These are phyloP conservation scores for Amphipoea lucens DNA, from an alignment of 2,888 invertebrate genomes.

Conservation along the genomic window DNA sequence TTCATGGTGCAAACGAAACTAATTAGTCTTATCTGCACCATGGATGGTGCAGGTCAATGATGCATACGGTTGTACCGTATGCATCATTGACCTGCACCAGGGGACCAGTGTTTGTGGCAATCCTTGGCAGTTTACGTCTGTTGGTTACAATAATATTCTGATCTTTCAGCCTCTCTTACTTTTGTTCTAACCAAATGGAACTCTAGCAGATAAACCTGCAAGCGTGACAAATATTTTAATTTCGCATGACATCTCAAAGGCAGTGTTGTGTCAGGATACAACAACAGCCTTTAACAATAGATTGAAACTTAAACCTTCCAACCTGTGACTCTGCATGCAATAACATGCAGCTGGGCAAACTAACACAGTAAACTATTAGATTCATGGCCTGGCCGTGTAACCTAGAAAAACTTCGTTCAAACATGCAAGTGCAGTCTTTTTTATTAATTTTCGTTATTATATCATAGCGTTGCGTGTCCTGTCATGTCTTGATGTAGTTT, in stretches of 20 bases:
- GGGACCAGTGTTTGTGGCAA: too few species aligned
- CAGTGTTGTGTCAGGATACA: slow-evolving; percentile 1
- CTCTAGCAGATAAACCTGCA: too few species aligned
- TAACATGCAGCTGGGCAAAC: slow-evolving; percentile 18
- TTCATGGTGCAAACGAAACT: too few species aligned
- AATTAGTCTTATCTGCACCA: too few species aligned
- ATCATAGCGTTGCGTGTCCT: slow-evolving; percentile 45
- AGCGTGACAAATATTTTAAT: not conserved
- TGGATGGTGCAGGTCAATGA: too few species aligned
- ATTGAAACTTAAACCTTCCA: not conserved
- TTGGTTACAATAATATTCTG: too few species aligned
- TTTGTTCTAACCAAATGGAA: not conserved
- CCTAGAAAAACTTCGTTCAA: slow-evolving; percentile 26
- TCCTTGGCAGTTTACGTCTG: too few species aligned
- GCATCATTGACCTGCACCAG: too few species aligned
- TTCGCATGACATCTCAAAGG: slow-evolving; percentile 4
- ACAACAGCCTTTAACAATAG: not conserved
- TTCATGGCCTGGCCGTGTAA: slow-evolving; percentile 15
- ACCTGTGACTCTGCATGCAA: not conserved
- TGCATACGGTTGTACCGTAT: too few species aligned
- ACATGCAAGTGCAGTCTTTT: slow-evolving; percentile 18
- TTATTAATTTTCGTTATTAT: slow-evolving; percentile 27
- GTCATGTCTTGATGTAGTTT: slow-evolving; percentile 16
- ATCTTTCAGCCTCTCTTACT: too few species aligned
- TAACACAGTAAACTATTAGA: slow-evolving; percentile 20